A percentile compares a stretch with the other conserved stretches of the same genome.
phyloP scores from a whole-genome alignment of 2,888 invertebrate species.

The Leucophora obtusa region DNA sequence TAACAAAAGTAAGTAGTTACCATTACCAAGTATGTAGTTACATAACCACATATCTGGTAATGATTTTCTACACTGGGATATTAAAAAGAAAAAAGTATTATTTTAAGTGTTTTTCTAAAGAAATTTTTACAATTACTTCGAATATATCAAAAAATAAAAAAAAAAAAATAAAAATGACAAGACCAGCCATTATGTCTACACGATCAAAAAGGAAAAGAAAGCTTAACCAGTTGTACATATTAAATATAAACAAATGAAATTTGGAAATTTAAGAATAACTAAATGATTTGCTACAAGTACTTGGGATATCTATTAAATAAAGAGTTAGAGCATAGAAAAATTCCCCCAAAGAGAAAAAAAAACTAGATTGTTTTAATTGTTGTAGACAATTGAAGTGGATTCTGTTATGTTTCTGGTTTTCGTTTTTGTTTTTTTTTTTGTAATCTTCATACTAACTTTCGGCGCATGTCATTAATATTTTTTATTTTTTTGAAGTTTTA shows the following conservation, averaged over 20 bases:
- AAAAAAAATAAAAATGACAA: slow-evolving; percentile 4
- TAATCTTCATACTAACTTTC: slow-evolving; percentile 55
- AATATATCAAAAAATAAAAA: slow-evolving; percentile 24
- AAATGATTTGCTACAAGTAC: slow-evolving; percentile 7
- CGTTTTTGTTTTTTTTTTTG: background rate
- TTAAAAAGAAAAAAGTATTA: slow-evolving; percentile 43
- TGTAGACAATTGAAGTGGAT: slow-evolving; percentile 50
- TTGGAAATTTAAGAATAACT: slow-evolving; percentile 11
- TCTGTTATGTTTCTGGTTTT: background rate
- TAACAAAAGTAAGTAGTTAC: too few relatives aligned
- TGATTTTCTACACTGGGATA: too few relatives aligned
- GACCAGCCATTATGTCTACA: slow-evolving; percentile 51
- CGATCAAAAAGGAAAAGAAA: slow-evolving; percentile 27
- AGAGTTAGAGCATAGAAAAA: slow-evolving; percentile 21
- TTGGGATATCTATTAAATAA: background rate
- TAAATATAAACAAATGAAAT: slow-evolving; percentile 42
- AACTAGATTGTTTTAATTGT: slow-evolving; percentile 52
- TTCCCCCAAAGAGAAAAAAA: background rate
- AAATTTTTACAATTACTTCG: slow-evolving; percentile 42
- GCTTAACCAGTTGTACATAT: slow-evolving; percentile 28
- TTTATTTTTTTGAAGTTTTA: slow-evolving; percentile 33
- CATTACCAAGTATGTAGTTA: too few relatives aligned
- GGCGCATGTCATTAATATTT: slow-evolving; percentile 60
- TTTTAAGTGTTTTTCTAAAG: slow-evolving; percentile 59
- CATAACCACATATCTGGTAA: too few relatives aligned